phyloP scores from a whole-genome alignment of 2,797 vertebrate genomes.

The Acomys russatus region DNA sequence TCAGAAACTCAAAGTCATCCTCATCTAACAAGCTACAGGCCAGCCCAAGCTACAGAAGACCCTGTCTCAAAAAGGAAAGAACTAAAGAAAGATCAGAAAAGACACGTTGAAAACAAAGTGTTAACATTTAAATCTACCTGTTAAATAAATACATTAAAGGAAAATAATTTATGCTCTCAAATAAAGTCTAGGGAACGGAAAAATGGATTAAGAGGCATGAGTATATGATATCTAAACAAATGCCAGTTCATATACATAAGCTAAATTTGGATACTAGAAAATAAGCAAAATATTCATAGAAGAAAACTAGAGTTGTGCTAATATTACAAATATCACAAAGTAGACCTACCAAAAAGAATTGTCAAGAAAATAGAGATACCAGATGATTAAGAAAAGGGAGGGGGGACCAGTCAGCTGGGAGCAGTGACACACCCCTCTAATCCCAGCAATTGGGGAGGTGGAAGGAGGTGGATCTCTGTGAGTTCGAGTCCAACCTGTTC shows the following conservation, averaged over 20 bases:
- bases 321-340: neutral
- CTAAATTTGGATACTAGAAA: conserved; percentile 42
- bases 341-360: neutral
- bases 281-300: neutral
- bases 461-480: too few relatives aligned
- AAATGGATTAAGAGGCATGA: neutral
- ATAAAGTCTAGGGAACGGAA: conserved; percentile 14
- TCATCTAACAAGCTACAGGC: neutral
- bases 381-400: neutral
- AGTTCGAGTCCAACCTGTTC: too few relatives aligned
- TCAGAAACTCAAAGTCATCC: neutral
- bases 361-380: neutral
- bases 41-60: neutral
- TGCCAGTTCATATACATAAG: neutral
- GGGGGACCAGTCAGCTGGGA: neutral
- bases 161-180: neutral
- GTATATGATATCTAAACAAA: conserved; percentile 19
- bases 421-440: too few relatives aligned
- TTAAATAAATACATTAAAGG: conserved; percentile 12
- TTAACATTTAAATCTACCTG: conserved; percentile 22
- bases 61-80: neutral
- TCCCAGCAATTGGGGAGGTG: too few relatives aligned
- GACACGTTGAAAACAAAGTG: conserved; percentile 33
- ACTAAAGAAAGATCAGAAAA: neutral
- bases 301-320: conserved; percentile 29